These are phyloP conservation scores for Melanogrammus aeglefinus DNA, from an alignment of 2,797 vertebrate genomes.

Conservation along the genomic window DNA sequence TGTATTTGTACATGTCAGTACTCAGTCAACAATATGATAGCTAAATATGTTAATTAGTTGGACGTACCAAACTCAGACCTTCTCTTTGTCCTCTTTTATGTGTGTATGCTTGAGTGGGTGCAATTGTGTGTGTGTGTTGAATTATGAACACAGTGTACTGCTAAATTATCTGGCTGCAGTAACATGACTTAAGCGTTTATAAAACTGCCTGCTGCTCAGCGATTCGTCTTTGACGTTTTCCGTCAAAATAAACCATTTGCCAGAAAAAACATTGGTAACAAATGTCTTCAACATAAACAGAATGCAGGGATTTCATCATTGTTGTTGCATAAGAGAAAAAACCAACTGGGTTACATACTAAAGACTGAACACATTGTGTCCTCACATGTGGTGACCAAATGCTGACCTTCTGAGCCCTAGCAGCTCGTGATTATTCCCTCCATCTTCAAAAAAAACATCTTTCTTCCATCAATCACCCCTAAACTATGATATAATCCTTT, in stretches of 20 bases:
- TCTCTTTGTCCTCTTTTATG: background rate
- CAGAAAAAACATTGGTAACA: background rate
- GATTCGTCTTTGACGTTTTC: background rate
- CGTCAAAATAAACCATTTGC: background rate
- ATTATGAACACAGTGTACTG: background rate
- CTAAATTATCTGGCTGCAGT: no score
- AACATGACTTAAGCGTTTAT: no score
- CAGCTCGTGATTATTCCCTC: background rate
- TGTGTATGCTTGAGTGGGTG: background rate
- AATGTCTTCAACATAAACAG: background rate
- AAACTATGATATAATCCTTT: background rate
- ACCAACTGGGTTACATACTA: background rate
- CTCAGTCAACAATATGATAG: background rate
- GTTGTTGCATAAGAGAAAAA: background rate
- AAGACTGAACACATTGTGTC: background rate
- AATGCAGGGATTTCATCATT: background rate
- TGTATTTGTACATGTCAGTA: conserved; percentile 3
- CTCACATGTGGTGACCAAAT: background rate
- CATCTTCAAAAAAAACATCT: background rate
- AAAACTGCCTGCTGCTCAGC: no score
- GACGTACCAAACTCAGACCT: background rate
- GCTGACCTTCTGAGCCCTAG: background rate
- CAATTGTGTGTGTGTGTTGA: background rate
- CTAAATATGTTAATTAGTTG: background rate
- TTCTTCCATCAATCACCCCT: background rate